Conservation (phyloP, 2,113 vertebrate species). For the Ophiodon elongatus region DNA sequence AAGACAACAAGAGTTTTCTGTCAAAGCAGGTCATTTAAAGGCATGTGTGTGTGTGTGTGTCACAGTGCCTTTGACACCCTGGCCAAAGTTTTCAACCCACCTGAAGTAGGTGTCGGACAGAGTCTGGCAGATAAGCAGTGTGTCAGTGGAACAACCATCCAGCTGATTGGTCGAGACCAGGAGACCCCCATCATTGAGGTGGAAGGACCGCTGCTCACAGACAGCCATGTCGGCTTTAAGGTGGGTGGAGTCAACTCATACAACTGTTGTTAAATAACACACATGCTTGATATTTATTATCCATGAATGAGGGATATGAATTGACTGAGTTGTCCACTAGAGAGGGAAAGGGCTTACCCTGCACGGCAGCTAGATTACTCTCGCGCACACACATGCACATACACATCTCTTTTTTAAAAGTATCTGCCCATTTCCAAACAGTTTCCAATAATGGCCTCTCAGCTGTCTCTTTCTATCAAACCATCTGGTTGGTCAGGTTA, state of each 20-base stretch:
- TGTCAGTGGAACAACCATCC: slow-evolving; percentile 91
- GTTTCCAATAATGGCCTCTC: no score
- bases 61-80: slow-evolving; percentile 97
- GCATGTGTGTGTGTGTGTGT: slow-evolving; percentile 32
- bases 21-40: slow-evolving; percentile 11
- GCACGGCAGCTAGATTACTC: no score
- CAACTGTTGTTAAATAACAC: background rate
- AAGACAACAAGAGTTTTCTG: background rate
- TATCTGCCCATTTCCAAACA: no score
- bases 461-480: no score
- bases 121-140: slow-evolving; percentile 88
- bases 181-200: slow-evolving; percentile 98
- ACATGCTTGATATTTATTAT: background rate
- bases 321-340: background rate
- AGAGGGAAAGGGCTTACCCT: background rate
- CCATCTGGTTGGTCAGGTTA: no score
- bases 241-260: slow-evolving; percentile 72
- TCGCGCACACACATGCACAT: no score
- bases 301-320: background rate
- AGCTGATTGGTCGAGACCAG: slow-evolving; percentile 96
- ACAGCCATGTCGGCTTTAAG: slow-evolving; percentile 97
- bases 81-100: slow-evolving; percentile 96
- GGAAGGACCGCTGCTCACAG: slow-evolving; percentile 97
- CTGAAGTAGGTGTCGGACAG: slow-evolving; percentile 85
- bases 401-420: no score